Evolutionary conservation across 2,113 vertebrate genomes (phyloP), one percentile per base, ranked within the genome.

Genomic region (Cacatua alba): DNA sequence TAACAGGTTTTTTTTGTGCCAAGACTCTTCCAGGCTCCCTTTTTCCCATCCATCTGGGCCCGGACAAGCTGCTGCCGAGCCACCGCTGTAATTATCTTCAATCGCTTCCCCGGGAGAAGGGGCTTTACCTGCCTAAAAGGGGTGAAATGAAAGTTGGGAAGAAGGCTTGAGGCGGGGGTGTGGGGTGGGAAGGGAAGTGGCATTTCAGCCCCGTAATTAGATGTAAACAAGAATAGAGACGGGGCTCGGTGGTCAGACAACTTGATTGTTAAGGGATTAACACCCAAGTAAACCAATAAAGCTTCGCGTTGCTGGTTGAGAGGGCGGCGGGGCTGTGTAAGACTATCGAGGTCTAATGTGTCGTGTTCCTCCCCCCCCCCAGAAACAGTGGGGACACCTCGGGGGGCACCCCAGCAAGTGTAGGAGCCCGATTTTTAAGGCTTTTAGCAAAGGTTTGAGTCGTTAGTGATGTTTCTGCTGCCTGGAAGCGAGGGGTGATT

Each of bases 161-260:
- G 95, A 97, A 95, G 95, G 76, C 75, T 35, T 59, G 60, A 3
- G 28, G 26, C n/a, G 25, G 18, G 14, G 6, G 11, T 20, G 18
- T 19, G 21, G 49, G 65, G 59, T 88, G 64, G 75, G 86, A 75
- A 94, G 96, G 97, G 97, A 98, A 98, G 96, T 91, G 97, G 96
- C 88, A 95, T 97, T 97, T 97, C 90, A 97, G 98, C 81, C 86
- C 88, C 97, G 93, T 98, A 98, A 98, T 98, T 98, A 98, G 98
- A 97, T 96, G 96, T 97, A 98, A 98, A 98, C 98, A 98, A 98
- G 97, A 98, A 97, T 95, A 97, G 97, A 96, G 96, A 95, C 94
- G 92, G 96, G 97, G 74, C 78, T 93, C 90, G 53, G 7, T 35
- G 90, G 96, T 96, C 96, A 95, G 92, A 97, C 97, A 95, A 78